Percentiles rank a stretch among this genome's conserved stretches.
Evolutionary conservation across 2,113 vertebrate species (phyloP).

Genomic region (Amazona vittata): DNA sequence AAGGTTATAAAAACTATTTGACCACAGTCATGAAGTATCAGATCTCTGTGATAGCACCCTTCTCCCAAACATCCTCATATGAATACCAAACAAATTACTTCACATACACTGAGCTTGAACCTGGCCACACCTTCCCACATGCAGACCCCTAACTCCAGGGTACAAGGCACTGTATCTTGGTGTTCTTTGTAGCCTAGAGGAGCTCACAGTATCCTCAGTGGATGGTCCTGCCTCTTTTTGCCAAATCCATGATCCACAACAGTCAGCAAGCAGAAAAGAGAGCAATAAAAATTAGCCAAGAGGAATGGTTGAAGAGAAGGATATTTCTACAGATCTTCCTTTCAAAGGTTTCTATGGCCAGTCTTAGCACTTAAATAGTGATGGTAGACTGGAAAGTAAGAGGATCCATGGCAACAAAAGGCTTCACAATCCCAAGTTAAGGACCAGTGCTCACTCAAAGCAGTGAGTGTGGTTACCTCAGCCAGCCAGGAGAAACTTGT

Average conservation of each 20-base stretch:
- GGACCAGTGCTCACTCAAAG: background rate
- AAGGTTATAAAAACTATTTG: background rate
- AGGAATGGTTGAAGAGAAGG: background rate
- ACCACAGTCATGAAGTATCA: background rate
- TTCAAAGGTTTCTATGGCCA: background rate
- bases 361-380: background rate
- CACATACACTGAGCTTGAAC: background rate
- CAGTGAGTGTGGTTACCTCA: background rate
- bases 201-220: background rate
- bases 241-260: background rate
- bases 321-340: background rate
- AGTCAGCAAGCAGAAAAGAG: background rate
- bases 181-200: background rate
- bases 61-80: background rate
- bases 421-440: background rate
- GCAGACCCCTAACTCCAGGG: background rate
- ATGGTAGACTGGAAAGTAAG: background rate
- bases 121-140: background rate
- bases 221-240: background rate
- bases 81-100: background rate
- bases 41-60: background rate
- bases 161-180: background rate
- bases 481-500: background rate
- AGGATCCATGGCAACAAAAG: background rate
- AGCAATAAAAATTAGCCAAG: background rate